phyloP scores from a whole-genome alignment of 1,140 invertebrate genomes.

The Drosophila punjabiensis region DNA sequence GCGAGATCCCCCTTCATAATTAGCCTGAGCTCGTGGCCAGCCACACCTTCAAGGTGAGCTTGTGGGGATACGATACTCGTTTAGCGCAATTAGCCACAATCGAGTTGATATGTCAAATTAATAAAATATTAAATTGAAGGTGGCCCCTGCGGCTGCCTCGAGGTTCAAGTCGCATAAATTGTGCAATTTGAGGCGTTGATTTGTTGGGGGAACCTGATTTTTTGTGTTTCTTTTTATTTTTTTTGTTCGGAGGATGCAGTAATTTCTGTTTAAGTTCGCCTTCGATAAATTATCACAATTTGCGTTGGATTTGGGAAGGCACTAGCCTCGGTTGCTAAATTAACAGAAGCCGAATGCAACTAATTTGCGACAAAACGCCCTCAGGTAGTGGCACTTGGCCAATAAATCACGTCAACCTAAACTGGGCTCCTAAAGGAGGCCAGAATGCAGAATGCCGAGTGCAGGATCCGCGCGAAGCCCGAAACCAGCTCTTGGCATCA shows the following conservation, averaged over 20 bases:
- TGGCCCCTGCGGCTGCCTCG: constrained; percentile 50
- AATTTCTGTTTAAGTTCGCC: constrained; percentile 80
- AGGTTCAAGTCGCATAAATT: constrained; percentile 73
- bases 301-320: constrained; percentile 71
- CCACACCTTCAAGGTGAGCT: constrained; percentile 56
- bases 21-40: constrained; percentile 43
- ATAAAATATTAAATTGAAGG: constrained; percentile 76
- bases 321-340: constrained; percentile 63
- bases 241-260: constrained; percentile 24
- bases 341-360: constrained; percentile 84
- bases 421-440: constrained; percentile 40
- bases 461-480: constrained; percentile 7
- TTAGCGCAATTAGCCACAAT: constrained; percentile 84
- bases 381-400: constrained; percentile 73
- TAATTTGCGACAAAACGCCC: constrained; percentile 84
- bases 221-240: constrained; percentile 4
- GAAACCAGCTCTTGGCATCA: constrained; percentile 68
- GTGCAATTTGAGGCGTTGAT: constrained; percentile 77
- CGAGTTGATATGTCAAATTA: constrained; percentile 82
- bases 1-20: constrained; percentile 38
- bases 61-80: constrained; percentile 50
- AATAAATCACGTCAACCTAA: constrained; percentile 81
- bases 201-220: constrained; percentile 50
- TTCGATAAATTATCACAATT: constrained; percentile 84
- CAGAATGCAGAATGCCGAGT: neutral